Evolutionary conservation across 2,888 invertebrate species (phyloP).

Genomic region (Cryptosula pallasiana): DNA sequence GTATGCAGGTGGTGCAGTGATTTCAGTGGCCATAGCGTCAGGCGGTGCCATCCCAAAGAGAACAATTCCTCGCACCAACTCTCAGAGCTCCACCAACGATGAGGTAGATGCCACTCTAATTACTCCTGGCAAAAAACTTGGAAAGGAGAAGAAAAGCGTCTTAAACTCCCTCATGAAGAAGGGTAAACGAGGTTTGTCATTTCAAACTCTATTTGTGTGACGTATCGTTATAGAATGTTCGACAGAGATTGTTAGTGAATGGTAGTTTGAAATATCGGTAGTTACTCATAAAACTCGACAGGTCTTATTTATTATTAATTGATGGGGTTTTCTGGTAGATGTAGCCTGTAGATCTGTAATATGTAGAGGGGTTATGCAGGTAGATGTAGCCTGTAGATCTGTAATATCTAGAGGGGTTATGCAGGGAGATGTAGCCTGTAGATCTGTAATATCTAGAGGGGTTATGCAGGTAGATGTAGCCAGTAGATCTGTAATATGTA

Average conservation of each 20-base stretch:
- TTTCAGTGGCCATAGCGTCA: background rate
- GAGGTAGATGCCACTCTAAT: background rate
- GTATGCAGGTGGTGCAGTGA: background rate
- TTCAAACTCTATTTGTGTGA: background rate
- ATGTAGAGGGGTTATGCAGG: no score
- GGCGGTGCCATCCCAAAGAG: slow-evolving; percentile 17
- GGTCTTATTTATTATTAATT: no score
- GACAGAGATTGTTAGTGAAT: background rate
- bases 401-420: no score
- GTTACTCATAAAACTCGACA: no score
- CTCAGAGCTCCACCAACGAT: background rate
- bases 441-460: no score
- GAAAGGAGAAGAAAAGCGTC: slow-evolving; percentile 2
- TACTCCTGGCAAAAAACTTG: slow-evolving; percentile 5
- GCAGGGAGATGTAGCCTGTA: no score
- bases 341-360: no score
- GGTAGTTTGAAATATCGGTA: background rate
- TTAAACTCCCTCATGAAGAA: slow-evolving; percentile 12
- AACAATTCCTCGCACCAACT: background rate
- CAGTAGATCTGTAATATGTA: no score
- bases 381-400: no score
- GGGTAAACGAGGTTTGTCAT: background rate
- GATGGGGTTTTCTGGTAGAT: no score
- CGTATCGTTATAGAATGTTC: background rate
- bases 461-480: no score